Evolutionary conservation across 2,888 invertebrate species (phyloP).

Genomic region (Argyresthia goedartella): DNA sequence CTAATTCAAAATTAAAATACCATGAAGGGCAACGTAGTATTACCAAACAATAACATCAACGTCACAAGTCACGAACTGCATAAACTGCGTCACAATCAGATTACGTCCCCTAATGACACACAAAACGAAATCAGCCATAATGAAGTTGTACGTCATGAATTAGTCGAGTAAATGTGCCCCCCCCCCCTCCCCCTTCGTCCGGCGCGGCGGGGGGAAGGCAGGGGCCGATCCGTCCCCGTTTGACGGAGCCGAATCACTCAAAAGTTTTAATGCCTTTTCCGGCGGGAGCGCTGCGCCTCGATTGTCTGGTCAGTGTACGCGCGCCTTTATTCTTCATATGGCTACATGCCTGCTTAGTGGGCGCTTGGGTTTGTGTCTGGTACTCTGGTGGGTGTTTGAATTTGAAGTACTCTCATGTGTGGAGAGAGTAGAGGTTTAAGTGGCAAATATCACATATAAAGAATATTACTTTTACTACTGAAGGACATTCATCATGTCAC

Average conservation of each 20-base stretch:
- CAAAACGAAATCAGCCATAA: neutral
- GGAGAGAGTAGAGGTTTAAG: neutral
- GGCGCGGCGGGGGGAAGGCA: neutral
- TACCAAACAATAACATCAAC: no score
- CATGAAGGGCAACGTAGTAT: no score
- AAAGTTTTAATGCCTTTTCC: constrained; percentile 69
- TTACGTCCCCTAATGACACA: neutral
- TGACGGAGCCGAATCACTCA: constrained; percentile 69
- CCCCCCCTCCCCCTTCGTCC: neutral
- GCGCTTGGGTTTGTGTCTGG: neutral
- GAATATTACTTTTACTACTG: no score
- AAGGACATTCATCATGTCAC: no score
- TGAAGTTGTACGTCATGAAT: constrained; percentile 4
- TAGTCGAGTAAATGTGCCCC: constrained; percentile 7
- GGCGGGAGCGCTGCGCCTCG: constrained; percentile 29
- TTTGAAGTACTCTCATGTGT: neutral
- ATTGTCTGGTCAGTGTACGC: constrained; percentile 22
- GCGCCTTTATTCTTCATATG: constrained; percentile 18
- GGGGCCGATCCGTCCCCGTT: constrained; percentile 45
- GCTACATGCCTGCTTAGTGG: no score
- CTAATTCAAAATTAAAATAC: no score
- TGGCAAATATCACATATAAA: no score
- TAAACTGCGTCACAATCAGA: neutral
- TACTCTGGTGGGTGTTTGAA: neutral
- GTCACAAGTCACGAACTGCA: no score